Percentiles rank a stretch among this genome's conserved stretches.
These are phyloP conservation scores for Bombyx huttoni DNA, from an alignment of 2,888 invertebrate genomes.

Conservation along the genomic window DNA sequence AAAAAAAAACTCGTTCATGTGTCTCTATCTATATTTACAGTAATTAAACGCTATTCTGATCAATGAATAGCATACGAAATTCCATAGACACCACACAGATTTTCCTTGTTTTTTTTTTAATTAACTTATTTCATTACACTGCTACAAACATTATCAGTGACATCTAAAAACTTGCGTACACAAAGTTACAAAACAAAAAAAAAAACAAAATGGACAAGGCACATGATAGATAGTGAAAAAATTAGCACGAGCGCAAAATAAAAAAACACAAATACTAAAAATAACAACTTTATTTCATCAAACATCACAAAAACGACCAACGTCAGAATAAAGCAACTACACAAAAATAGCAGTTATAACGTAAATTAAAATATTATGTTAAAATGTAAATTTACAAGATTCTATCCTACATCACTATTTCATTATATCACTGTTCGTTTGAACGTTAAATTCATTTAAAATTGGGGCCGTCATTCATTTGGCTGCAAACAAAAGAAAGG, in stretches of 20 bases:
- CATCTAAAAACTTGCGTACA: no score
- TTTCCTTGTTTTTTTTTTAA: no score
- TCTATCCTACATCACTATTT: constrained; percentile 9
- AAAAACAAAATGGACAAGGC: no score
- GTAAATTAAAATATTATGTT: constrained; percentile 11
- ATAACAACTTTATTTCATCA: constrained; percentile 17
- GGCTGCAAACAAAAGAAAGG: constrained; percentile 39
- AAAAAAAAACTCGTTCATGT: no score
- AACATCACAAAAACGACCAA: constrained; percentile 15
- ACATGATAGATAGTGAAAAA: neutral
- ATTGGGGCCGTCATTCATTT: constrained; percentile 27
- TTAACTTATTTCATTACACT: no score
- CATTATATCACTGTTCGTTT: constrained; percentile 17
- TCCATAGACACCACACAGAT: no score
- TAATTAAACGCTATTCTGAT: neutral
- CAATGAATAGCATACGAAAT: neutral
- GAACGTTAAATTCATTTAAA: constrained; percentile 11
- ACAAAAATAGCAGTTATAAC: constrained; percentile 15
- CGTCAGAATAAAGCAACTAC: constrained; percentile 9
- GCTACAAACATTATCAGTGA: no score
- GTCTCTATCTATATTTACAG: no score
- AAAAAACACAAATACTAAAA: constrained; percentile 17
- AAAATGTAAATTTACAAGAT: constrained; percentile 19
- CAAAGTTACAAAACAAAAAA: no score
- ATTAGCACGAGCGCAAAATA: constrained; percentile 4